These are phyloP conservation scores for Drosophila arizonae DNA, from an alignment of 1,140 invertebrate species.

Conservation along the genomic window DNA sequence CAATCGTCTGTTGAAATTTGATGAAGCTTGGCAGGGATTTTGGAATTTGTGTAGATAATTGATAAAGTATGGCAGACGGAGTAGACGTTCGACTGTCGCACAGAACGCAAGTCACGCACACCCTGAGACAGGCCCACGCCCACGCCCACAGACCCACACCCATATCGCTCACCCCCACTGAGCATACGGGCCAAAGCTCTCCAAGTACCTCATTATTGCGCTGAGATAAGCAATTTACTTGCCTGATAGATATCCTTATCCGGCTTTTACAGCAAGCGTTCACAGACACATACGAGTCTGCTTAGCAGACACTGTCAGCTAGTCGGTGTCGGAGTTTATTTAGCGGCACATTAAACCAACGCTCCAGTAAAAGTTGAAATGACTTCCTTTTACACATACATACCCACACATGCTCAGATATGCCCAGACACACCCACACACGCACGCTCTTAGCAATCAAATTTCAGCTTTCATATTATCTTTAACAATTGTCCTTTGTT, in stretches of 20 bases:
- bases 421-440: constrained; percentile 2
- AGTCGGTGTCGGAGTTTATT: constrained; percentile 52
- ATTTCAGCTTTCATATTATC: constrained; percentile 28
- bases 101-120: constrained; percentile 7
- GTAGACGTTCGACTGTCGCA: neutral
- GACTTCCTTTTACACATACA: constrained; percentile 29
- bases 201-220: constrained; percentile 61
- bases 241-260: constrained; percentile 73
- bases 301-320: neutral
- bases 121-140: neutral
- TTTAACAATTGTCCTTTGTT: constrained; percentile 26
- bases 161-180: constrained; percentile 2
- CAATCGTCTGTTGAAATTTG: constrained; percentile 27
- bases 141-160: constrained; percentile 14
- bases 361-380: constrained; percentile 56
- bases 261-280: constrained; percentile 36
- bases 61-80: constrained; percentile 53
- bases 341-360: constrained; percentile 51
- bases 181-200: constrained; percentile 11
- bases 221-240: constrained; percentile 73
- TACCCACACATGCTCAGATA: constrained; percentile 1
- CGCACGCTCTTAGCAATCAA: constrained; percentile 10
- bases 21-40: constrained; percentile 28
- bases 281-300: neutral
- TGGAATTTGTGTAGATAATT: constrained; percentile 59